Conservation (phyloP, 2,797 vertebrate species). For the Schizothorax lantsangensis region DNA sequence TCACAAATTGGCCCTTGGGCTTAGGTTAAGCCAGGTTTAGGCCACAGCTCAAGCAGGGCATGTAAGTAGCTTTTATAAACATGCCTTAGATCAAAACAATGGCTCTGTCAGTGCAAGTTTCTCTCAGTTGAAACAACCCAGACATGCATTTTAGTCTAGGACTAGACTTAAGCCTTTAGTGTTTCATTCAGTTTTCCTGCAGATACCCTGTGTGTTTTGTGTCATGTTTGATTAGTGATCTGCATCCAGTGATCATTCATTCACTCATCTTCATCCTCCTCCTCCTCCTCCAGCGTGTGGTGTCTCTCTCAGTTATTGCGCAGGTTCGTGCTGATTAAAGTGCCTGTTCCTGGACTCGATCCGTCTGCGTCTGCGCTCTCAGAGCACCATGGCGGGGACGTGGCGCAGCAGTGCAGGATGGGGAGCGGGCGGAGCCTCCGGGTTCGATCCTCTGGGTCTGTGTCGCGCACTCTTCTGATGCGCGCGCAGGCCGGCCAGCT, state of each 20-base stretch:
- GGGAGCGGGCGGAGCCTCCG: slow-evolving; percentile 75
- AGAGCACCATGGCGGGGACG: slow-evolving; percentile 94
- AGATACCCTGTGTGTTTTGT: neutral
- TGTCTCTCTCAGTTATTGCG: neutral
- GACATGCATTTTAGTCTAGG: no score
- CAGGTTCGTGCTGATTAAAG: neutral
- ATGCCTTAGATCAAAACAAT: no score
- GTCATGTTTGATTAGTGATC: neutral
- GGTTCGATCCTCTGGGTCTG: slow-evolving; percentile 76
- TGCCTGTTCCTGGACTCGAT: neutral
- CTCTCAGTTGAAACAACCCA: no score
- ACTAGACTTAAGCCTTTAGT: no score
- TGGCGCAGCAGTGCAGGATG: slow-evolving; percentile 87
- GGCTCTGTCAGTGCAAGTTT: no score
- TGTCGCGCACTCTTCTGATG: slow-evolving; percentile 97
- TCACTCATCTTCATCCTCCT: neutral
- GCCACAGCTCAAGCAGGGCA: no score
- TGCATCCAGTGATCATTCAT: neutral
- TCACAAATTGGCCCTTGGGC: no score
- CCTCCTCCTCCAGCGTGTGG: neutral
- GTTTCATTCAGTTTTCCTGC: no score
- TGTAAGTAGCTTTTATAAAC: no score
- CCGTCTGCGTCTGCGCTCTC: slow-evolving; percentile 64
- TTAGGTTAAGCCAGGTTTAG: no score
- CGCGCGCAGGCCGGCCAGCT: slow-evolving; percentile 92